Conservation (phyloP, 1,140 invertebrate species). For the Thaumatotibia leucotreta region DNA sequence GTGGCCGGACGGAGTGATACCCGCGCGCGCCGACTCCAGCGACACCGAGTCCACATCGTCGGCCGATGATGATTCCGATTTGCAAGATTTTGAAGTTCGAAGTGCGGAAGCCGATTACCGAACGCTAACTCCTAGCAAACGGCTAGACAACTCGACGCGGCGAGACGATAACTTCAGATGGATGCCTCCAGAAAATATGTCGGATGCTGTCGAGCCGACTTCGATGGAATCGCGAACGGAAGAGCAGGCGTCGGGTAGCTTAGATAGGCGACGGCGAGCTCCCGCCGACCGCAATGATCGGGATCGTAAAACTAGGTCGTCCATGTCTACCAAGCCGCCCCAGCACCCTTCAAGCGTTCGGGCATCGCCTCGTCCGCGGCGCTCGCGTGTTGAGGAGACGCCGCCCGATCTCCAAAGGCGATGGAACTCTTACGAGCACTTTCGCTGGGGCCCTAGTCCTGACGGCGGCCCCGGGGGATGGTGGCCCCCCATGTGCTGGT, state of each 20-base stretch:
- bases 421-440: conserved; percentile 74
- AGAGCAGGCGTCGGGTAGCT: conserved; percentile 65
- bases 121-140: conserved; percentile 58
- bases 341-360: conserved; percentile 66
- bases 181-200: conserved; percentile 66
- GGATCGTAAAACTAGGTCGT: conserved; percentile 78
- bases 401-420: conserved; percentile 63
- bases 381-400: conserved; percentile 49
- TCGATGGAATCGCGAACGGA: conserved; percentile 44
- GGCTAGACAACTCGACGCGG: conserved; percentile 69
- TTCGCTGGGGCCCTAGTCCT: conserved; percentile 70
- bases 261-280: conserved; percentile 72
- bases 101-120: conserved; percentile 50
- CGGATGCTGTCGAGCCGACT: conserved; percentile 48
- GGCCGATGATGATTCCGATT: conserved; percentile 61
- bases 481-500: conserved; percentile 79
- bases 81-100: conserved; percentile 47
- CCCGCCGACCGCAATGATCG: conserved; percentile 63
- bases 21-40: conserved; percentile 49
- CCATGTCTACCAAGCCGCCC: conserved; percentile 69
- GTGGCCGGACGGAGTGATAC: conserved; percentile 53
- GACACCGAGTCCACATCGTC: conserved; percentile 61
- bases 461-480: conserved; percentile 78
- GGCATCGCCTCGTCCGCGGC: conserved; percentile 57
- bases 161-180: conserved; percentile 80